Conservation (phyloP, 2,113 vertebrate genomes). For the Lepisosteus osseus region DNA sequence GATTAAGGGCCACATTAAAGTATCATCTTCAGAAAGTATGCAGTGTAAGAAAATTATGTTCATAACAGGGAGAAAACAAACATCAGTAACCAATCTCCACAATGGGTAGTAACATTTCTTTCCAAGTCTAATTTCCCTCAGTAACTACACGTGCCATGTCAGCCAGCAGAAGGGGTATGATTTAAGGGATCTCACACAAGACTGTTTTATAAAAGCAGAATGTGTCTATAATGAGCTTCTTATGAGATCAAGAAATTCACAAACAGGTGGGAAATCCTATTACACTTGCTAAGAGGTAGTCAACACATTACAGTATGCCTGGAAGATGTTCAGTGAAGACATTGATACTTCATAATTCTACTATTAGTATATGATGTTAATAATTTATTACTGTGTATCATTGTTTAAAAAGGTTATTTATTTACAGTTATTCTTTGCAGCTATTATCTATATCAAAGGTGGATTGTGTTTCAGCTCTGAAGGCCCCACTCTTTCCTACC, state of each 20-base stretch:
- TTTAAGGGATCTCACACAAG: constrained; percentile 53
- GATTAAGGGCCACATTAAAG: constrained; percentile 17
- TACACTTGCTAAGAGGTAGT: too few relatives aligned
- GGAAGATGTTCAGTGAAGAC: too few relatives aligned
- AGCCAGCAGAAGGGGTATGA: constrained; percentile 43
- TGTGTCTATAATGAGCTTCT: constrained; percentile 62
- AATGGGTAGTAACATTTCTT: constrained; percentile 52
- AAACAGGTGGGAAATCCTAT: too few relatives aligned
- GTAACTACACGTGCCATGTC: constrained; percentile 60
- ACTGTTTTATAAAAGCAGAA: constrained; percentile 49
- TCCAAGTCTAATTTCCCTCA: constrained; percentile 58
- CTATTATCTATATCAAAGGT: too few relatives aligned
- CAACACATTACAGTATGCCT: too few relatives aligned
- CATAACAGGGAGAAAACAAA: constrained; percentile 55
- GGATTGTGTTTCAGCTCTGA: too few relatives aligned
- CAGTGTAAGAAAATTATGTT: constrained; percentile 52
- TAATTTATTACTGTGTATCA: too few relatives aligned
- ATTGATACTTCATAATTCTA: too few relatives aligned
- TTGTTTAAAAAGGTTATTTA: too few relatives aligned
- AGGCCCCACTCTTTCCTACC: too few relatives aligned
- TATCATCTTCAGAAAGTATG: constrained; percentile 50
- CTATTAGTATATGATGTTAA: too few relatives aligned
- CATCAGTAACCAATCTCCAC: constrained; percentile 59
- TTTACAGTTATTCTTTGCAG: too few relatives aligned
- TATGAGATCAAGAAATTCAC: constrained; percentile 10